These are phyloP conservation scores for Enteromius unitaeniatus DNA, from an alignment of 2,797 vertebrate genomes.

Conservation along the genomic window DNA sequence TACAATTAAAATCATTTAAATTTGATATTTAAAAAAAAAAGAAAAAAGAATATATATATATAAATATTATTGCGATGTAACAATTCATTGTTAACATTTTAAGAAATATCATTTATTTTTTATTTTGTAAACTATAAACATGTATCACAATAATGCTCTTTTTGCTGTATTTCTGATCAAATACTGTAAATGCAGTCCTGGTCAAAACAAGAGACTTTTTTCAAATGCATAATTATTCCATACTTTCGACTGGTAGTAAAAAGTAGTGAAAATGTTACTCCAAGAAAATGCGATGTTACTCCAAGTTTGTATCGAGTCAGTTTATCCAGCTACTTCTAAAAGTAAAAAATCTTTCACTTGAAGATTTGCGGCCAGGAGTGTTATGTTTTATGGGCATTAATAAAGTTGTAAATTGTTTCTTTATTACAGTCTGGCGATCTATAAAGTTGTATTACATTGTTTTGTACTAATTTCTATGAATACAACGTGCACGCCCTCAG, in stretches of 20 bases:
- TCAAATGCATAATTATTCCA: background rate
- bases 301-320: background rate
- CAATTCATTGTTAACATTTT: background rate
- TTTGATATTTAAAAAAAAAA: too few relatives aligned
- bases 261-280: background rate
- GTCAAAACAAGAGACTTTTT: background rate
- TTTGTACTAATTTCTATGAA: constrained; percentile 13
- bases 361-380: background rate
- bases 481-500: constrained; percentile 31
- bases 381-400: background rate
- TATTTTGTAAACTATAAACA: background rate
- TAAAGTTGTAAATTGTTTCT: constrained; percentile 10
- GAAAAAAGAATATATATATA: too few relatives aligned
- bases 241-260: background rate
- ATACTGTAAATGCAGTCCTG: background rate
- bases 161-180: too few relatives aligned
- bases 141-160: background rate
- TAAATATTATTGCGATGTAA: background rate
- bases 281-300: background rate
- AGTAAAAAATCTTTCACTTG: background rate
- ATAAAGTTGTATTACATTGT: constrained; percentile 21
- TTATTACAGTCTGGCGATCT: background rate
- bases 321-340: background rate
- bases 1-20: too few relatives aligned
- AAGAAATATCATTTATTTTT: background rate